Evolutionary conservation across 2,888 invertebrate species (phyloP).

Genomic region (Idaea dimidiata): DNA sequence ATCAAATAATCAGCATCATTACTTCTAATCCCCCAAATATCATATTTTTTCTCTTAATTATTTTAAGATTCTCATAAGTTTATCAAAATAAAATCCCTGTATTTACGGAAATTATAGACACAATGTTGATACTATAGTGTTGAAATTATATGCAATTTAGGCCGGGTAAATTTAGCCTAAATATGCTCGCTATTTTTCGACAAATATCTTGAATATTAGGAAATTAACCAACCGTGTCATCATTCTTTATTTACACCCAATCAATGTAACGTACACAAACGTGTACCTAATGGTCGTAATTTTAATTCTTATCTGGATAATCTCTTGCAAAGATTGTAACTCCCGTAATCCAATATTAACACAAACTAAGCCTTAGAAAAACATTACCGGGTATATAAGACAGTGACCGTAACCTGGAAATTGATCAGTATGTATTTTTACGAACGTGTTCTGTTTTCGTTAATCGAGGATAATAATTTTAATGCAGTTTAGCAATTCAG

Average conservation of each 20-base stretch:
- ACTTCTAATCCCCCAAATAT: no score
- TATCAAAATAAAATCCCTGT: no score
- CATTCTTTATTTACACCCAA: constrained; percentile 51
- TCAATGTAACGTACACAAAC: constrained; percentile 48
- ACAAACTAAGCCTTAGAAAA: constrained; percentile 48
- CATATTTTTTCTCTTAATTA: no score
- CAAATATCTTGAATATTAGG: constrained; percentile 4
- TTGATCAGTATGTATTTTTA: constrained; percentile 30
- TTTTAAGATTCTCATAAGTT: no score
- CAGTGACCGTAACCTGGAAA: constrained; percentile 34
- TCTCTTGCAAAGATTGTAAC: constrained; percentile 57
- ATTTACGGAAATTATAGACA: no score
- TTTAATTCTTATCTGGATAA: constrained; percentile 56
- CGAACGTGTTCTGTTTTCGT: constrained; percentile 20
- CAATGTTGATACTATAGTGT: no score
- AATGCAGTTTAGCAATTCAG: constrained; percentile 16
- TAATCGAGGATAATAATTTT: constrained; percentile 12
- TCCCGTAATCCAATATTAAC: constrained; percentile 57
- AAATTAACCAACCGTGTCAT: constrained; percentile 51
- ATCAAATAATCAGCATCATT: no score
- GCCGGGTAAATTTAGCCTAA: no score
- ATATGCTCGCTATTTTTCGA: no score
- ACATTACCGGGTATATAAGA: constrained; percentile 61
- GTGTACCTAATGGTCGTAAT: constrained; percentile 55
- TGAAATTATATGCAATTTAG: no score